phyloP scores from a whole-genome alignment of 1,140 invertebrate species.

The Trichonephila clavata region DNA sequence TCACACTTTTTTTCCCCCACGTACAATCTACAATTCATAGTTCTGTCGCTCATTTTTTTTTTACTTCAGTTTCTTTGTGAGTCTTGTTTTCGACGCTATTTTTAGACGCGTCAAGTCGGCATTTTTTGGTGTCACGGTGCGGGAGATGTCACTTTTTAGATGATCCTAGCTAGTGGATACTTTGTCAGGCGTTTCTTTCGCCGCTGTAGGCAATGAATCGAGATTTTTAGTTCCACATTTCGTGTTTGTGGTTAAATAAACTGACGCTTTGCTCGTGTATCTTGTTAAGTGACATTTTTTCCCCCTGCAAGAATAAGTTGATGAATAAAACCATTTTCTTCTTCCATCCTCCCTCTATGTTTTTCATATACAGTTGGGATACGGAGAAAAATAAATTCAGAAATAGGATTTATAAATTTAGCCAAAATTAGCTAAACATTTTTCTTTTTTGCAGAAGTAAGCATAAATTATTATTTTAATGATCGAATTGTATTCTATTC shows the following conservation, averaged over 20 bases:
- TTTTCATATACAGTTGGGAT: background rate
- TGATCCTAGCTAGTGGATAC: background rate
- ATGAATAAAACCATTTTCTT: no score
- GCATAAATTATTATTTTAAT: no score
- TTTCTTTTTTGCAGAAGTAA: no score
- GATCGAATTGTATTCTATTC: no score
- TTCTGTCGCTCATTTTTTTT: background rate
- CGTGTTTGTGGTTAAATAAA: background rate
- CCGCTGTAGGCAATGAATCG: background rate
- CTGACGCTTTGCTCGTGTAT: background rate
- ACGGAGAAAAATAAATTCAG: no score
- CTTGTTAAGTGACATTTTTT: no score
- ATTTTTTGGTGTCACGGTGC: background rate
- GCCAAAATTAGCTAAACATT: no score
- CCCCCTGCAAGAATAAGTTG: no score
- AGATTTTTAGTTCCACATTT: background rate
- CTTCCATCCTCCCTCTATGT: no score
- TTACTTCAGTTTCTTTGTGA: background rate
- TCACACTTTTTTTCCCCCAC: background rate
- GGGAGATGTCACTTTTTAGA: background rate
- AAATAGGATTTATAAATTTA: no score
- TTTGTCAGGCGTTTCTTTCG: conserved; percentile 3
- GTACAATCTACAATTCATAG: background rate
- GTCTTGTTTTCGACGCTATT: background rate
- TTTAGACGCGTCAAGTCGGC: conserved; percentile 13